A percentile compares a stretch with the other conserved stretches of the same genome.
Conservation (phyloP, 2,797 vertebrate genomes). For the Sitta carolinensis region DNA sequence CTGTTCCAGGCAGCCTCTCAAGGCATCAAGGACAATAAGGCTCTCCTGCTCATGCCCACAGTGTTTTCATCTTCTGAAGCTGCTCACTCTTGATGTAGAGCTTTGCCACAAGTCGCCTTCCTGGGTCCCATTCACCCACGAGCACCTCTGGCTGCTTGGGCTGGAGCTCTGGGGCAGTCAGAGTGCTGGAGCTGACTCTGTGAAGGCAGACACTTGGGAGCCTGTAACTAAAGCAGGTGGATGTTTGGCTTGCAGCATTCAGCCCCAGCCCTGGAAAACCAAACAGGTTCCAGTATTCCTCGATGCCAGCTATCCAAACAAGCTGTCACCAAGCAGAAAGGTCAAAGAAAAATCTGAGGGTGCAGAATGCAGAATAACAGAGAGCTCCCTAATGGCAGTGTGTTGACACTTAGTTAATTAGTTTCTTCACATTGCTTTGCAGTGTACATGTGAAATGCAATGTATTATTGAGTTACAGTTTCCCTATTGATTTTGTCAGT, state of each 20-base stretch:
- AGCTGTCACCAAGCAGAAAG: background rate
- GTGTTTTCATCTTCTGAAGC: background rate
- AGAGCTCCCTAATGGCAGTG: background rate
- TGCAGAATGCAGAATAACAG: background rate
- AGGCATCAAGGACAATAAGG: background rate
- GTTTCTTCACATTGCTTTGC: background rate
- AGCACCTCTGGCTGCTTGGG: background rate
- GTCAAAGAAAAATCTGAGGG: background rate
- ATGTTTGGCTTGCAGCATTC: background rate
- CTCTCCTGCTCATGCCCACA: accelerated
- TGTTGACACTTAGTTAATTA: background rate
- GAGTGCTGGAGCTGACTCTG: background rate
- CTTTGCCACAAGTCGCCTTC: background rate
- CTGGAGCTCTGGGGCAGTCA: background rate
- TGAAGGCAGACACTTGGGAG: background rate
- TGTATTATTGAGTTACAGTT: background rate
- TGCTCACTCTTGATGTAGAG: background rate
- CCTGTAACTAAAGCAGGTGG: background rate
- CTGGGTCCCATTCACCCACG: background rate
- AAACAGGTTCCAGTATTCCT: background rate
- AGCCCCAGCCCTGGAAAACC: background rate
- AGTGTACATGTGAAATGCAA: background rate
- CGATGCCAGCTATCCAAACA: background rate
- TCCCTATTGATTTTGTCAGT: background rate
- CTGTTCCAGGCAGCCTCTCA: too few species aligned